Evolutionary conservation across 2,888 invertebrate species (phyloP).

Genomic region (Hyppa rectilinea): DNA sequence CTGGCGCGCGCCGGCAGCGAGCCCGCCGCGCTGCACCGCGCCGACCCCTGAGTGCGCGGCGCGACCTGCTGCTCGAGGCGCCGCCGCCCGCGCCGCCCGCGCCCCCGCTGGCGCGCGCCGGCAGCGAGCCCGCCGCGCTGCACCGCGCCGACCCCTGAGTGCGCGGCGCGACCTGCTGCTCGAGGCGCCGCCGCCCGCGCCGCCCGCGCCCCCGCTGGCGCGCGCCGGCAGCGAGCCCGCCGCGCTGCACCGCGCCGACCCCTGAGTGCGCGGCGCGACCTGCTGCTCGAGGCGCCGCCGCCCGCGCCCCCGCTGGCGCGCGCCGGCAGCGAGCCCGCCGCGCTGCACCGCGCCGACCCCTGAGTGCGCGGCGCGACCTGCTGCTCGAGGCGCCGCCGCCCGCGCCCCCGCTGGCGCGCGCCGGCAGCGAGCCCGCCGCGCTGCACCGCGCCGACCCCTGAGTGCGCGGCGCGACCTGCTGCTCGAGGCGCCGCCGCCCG

Average conservation of each 20-base stretch:
- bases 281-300: too few species aligned
- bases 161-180: conserved; percentile 12
- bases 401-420: conserved; percentile 52
- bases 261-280: too few species aligned
- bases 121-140: conserved; percentile 63
- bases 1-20: conserved; percentile 1
- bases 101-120: conserved; percentile 50
- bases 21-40: conserved; percentile 26
- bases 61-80: too few species aligned
- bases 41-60: conserved; percentile 63
- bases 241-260: too few species aligned
- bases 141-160: conserved; percentile 60
- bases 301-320: conserved; percentile 62
- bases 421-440: conserved; percentile 51
- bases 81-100: conserved; percentile 63
- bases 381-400: conserved; percentile 73
- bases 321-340: conserved; percentile 54
- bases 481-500: too few species aligned
- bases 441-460: too few species aligned
- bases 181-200: conserved; percentile 69
- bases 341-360: too few species aligned
- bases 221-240: conserved; percentile 54
- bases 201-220: conserved; percentile 65
- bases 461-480: conserved; percentile 71
- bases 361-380: too few species aligned